Percentiles rank a stretch among this genome's conserved stretches.
Evolutionary conservation across 1,140 invertebrate genomes (phyloP).

Genomic region (Plodia interpunctella): DNA sequence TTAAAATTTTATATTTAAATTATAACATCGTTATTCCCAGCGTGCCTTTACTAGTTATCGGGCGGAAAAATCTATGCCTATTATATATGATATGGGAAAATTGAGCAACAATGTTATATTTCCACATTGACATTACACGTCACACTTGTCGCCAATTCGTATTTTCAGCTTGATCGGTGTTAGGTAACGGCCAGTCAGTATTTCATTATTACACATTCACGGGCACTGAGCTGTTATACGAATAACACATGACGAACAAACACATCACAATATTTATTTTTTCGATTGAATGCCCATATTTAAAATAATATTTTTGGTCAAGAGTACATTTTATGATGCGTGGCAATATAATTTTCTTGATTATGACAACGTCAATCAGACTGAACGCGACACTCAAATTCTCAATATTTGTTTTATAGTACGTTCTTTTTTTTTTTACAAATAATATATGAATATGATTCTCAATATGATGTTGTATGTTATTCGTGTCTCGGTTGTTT

Average conservation of each 20-base stretch:
- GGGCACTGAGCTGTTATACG: background rate
- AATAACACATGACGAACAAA: background rate
- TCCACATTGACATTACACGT: background rate
- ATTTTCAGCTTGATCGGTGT: background rate
- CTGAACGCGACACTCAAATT: no score
- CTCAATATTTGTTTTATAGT: no score
- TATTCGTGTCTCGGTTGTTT: background rate
- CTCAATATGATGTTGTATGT: background rate
- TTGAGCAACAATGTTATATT: background rate
- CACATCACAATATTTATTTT: conserved; percentile 3
- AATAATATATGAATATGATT: no score
- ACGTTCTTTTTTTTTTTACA: no score
- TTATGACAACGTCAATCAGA: no score
- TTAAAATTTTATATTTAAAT: conserved; percentile 1
- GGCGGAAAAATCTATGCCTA: background rate
- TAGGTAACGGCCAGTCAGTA: background rate
- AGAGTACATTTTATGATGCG: background rate
- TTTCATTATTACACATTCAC: background rate
- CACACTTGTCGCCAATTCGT: background rate
- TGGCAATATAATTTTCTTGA: background rate
- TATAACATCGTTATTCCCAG: background rate
- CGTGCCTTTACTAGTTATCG: conserved; percentile 8
- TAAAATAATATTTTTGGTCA: no score
- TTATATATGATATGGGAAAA: conserved; percentile 6
- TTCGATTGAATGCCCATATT: no score